Conservation (phyloP, 2,797 vertebrate species). For the Enteromius thamalakanensis region DNA sequence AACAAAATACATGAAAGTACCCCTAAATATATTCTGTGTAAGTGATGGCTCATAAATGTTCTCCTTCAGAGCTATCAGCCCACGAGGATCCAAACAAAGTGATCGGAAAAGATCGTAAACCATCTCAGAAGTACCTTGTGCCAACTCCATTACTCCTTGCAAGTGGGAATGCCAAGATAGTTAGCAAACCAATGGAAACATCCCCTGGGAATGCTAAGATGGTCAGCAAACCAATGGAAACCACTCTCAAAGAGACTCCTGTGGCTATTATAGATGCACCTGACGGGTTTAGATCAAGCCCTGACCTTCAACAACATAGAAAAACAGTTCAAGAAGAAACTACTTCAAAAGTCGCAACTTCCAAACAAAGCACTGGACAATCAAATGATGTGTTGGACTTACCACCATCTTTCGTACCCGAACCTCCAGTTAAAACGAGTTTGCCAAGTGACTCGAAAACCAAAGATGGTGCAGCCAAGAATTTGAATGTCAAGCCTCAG, state of each 20-base stretch:
- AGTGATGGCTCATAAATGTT: constrained; percentile 22
- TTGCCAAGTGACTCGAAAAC: constrained; percentile 4
- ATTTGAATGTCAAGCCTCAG: constrained; percentile 11
- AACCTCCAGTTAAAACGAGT: constrained; percentile 40
- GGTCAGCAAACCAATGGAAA: constrained; percentile 17
- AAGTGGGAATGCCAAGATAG: constrained; percentile 40
- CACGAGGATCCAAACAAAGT: constrained; percentile 45
- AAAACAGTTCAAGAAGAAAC: not conserved
- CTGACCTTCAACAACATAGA: constrained; percentile 16
- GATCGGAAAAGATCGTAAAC: constrained; percentile 45
- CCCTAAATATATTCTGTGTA: not conserved
- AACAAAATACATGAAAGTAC: not conserved
- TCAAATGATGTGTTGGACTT: constrained; percentile 17
- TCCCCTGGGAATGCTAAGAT: constrained; percentile 24
- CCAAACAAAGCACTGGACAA: not conserved
- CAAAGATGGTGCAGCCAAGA: constrained; percentile 38
- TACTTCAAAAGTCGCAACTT: not conserved
- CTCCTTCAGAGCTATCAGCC: constrained; percentile 62
- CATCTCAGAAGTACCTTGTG: constrained; percentile 44
- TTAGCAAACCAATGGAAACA: constrained; percentile 17
- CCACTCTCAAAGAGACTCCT: not conserved
- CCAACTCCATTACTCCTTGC: constrained; percentile 59
- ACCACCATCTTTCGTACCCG: constrained; percentile 57
- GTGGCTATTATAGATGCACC: constrained; percentile 1
- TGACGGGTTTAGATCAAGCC: constrained; percentile 31